A percentile compares a stretch with the other conserved stretches of the same genome.
phyloP scores from a whole-genome alignment of 2,888 invertebrate species.

The Zaprionus bogoriensis region DNA sequence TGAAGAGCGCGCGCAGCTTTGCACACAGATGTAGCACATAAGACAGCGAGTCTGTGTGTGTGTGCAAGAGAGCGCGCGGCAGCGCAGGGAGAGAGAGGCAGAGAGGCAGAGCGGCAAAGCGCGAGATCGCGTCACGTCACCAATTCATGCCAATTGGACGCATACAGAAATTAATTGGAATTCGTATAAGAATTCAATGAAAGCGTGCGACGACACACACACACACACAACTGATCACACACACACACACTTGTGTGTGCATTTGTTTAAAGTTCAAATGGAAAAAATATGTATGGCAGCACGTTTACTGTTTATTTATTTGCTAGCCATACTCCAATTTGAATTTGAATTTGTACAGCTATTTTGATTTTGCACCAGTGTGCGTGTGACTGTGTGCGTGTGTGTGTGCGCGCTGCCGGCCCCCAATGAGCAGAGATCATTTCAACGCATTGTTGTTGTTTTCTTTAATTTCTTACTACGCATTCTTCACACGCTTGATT shows the following conservation, averaged over 20 bases:
- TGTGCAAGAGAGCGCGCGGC: conserved; percentile 4
- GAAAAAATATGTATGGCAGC: conserved; percentile 49
- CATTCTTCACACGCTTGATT: conserved; percentile 58
- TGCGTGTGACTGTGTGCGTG: conserved; percentile 5
- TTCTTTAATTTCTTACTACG: conserved; percentile 52
- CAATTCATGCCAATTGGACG: conserved; percentile 77
- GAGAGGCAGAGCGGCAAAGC: conserved; percentile 18
- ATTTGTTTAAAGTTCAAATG: conserved; percentile 75
- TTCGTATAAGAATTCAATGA: conserved; percentile 77
- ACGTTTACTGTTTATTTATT: conserved; percentile 43
- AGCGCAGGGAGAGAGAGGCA: conserved; percentile 7
- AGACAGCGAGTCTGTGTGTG: background rate
- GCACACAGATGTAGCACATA: background rate
- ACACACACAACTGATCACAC: conserved; percentile 10
- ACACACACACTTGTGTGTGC: conserved; percentile 10
- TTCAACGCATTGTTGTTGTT: conserved; percentile 33
- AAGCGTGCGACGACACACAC: conserved; percentile 48
- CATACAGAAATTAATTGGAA: conserved; percentile 75
- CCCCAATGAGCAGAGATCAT: conserved; percentile 52
- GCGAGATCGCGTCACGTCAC: conserved; percentile 71
- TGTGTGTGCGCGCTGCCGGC: conserved; percentile 28
- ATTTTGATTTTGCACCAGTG: conserved; percentile 41
- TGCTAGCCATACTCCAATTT: conserved; percentile 55
- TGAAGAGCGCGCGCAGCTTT: conserved; percentile 36
- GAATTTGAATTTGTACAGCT: conserved; percentile 40